Evolutionary conservation across 2,888 invertebrate species (phyloP).

Genomic region (Ptychoptera contaminata): DNA sequence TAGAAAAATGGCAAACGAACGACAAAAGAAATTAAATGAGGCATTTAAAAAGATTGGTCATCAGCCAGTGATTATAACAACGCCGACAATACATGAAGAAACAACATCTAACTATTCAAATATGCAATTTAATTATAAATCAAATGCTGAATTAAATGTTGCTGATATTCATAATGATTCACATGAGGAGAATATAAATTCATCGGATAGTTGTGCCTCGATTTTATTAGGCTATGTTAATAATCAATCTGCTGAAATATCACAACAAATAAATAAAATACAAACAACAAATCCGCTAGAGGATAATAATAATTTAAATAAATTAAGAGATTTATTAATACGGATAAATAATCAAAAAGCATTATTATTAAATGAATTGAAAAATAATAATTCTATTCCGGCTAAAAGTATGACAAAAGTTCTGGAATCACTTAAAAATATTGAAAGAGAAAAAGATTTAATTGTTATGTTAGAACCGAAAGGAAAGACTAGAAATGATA

Average conservation of each 20-base stretch:
- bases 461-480: neutral
- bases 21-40: slow-evolving; percentile 36
- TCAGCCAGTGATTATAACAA: slow-evolving; percentile 25
- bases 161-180: slow-evolving; percentile 1
- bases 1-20: slow-evolving; percentile 27
- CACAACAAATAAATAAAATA: slow-evolving; percentile 16
- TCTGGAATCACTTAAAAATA: slow-evolving; percentile 8
- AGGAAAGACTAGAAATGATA: slow-evolving; percentile 5
- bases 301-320: neutral
- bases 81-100: slow-evolving; percentile 17
- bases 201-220: slow-evolving; percentile 23
- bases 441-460: neutral
- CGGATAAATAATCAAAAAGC: slow-evolving; percentile 25
- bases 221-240: slow-evolving; percentile 25
- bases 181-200: slow-evolving; percentile 10
- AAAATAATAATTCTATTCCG: slow-evolving; percentile 18
- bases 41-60: slow-evolving; percentile 31
- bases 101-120: neutral
- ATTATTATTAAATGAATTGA: slow-evolving; percentile 15
- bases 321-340: slow-evolving; percentile 23
- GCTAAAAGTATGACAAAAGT: slow-evolving; percentile 14
- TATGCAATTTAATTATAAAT: neutral
- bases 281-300: neutral
- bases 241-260: slow-evolving; percentile 22
- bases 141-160: neutral